Percentiles rank a stretch among this genome's conserved stretches.
phyloP scores from a whole-genome alignment of 2,797 vertebrate species.

The Halcyon chelicuti region DNA sequence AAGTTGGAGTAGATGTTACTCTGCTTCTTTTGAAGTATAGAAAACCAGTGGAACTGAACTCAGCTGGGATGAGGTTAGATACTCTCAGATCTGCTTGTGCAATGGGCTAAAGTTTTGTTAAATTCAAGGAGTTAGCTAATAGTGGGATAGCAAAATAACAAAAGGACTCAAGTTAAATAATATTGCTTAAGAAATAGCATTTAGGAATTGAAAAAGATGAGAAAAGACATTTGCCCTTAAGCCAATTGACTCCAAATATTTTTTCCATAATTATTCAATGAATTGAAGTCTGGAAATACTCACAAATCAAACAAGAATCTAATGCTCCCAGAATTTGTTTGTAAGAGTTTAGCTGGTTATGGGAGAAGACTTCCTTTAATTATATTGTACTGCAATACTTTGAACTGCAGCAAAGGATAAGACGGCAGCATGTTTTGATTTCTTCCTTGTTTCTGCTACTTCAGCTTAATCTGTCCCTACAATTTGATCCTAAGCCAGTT shows the following conservation, averaged over 20 bases:
- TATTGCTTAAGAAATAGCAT: neutral
- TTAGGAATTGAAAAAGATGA: neutral
- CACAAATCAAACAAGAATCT: neutral
- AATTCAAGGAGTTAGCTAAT: neutral
- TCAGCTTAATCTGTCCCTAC: neutral
- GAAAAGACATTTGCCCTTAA: neutral
- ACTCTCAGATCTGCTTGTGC: neutral
- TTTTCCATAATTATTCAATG: neutral
- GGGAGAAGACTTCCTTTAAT: neutral
- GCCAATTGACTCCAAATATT: rapidly evolving
- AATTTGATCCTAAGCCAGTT: neutral
- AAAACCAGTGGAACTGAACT: neutral
- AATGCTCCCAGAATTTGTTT: neutral
- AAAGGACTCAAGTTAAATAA: neutral
- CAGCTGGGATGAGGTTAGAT: neutral
- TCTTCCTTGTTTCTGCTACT: neutral
- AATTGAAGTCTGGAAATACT: neutral
- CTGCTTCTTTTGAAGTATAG: neutral
- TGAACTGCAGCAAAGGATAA: neutral
- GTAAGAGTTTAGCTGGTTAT: neutral
- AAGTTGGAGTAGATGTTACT: neutral
- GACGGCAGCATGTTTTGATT: neutral
- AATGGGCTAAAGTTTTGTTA: neutral
- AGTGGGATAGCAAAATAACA: neutral
- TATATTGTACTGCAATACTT: neutral